phyloP scores from a whole-genome alignment of 2,113 vertebrate species.

The Misgurnus anguillicaudatus region DNA sequence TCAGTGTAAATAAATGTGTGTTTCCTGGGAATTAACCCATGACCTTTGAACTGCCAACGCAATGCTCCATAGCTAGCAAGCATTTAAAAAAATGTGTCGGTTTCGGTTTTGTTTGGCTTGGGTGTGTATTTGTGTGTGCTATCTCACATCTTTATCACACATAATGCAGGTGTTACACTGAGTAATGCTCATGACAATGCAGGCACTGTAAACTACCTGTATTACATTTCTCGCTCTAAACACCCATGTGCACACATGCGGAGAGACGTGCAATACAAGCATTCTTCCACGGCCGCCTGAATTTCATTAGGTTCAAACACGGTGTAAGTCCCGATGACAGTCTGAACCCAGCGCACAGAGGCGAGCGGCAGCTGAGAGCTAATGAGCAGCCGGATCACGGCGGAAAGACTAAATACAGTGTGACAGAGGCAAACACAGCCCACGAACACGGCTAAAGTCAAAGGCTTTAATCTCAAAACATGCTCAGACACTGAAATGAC shows the following conservation, averaged over 20 bases:
- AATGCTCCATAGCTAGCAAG: no score
- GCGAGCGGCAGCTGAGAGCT: conserved; percentile 21
- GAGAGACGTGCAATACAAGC: background rate
- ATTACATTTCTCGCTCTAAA: conserved; percentile 36
- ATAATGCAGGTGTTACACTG: conserved; percentile 50
- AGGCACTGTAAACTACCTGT: conserved; percentile 42
- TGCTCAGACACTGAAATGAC: background rate
- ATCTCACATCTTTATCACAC: background rate
- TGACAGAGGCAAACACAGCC: background rate
- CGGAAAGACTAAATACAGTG: conserved; percentile 7
- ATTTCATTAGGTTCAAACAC: conserved; percentile 33
- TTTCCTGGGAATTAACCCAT: no score
- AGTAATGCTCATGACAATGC: conserved; percentile 39
- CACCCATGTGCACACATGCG: conserved; percentile 32
- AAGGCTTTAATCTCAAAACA: conserved; percentile 11
- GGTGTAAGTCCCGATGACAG: conserved; percentile 16
- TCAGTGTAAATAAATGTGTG: no score
- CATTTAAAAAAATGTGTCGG: no score
- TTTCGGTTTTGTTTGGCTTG: background rate
- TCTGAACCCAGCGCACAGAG: conserved; percentile 30
- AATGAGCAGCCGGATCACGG: background rate
- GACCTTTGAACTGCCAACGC: no score
- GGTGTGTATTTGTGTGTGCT: background rate
- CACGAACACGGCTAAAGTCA: background rate
- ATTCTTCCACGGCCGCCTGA: conserved; percentile 23